Conservation (phyloP, 1,140 invertebrate genomes). For the Hypsibius dujardini region DNA sequence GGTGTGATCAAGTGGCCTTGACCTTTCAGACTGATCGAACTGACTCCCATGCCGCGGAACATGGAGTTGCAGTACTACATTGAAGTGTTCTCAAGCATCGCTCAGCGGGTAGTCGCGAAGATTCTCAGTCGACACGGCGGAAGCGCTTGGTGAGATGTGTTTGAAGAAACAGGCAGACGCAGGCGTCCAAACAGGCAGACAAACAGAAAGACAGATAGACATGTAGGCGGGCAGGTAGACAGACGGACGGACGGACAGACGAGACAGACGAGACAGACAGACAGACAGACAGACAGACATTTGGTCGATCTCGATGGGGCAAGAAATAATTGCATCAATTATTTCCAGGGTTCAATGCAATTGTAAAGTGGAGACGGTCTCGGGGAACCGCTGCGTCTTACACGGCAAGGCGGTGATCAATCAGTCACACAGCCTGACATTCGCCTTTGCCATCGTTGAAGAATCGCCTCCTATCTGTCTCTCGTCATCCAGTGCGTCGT, state of each 20-base stretch:
- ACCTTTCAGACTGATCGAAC: conserved; percentile 2
- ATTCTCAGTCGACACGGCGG: background rate
- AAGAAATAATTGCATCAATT: background rate
- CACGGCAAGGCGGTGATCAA: background rate
- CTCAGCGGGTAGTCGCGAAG: background rate
- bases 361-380: background rate
- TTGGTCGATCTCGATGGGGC: background rate
- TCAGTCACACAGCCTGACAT: background rate
- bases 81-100: background rate
- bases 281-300: too few species aligned
- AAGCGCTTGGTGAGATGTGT: background rate
- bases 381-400: background rate
- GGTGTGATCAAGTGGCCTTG: too few species aligned
- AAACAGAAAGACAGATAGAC: too few species aligned
- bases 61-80: conserved; percentile 7
- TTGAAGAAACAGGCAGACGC: background rate
- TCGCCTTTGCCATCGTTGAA: background rate
- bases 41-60: background rate
- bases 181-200: too few species aligned
- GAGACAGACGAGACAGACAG: too few species aligned
- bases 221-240: too few species aligned
- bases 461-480: background rate
- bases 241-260: too few species aligned
- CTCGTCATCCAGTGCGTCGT: too few species aligned
- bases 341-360: background rate